Evolutionary conservation across 2,888 invertebrate genomes (phyloP).

Genomic region (Himalopsyche anomala): DNA sequence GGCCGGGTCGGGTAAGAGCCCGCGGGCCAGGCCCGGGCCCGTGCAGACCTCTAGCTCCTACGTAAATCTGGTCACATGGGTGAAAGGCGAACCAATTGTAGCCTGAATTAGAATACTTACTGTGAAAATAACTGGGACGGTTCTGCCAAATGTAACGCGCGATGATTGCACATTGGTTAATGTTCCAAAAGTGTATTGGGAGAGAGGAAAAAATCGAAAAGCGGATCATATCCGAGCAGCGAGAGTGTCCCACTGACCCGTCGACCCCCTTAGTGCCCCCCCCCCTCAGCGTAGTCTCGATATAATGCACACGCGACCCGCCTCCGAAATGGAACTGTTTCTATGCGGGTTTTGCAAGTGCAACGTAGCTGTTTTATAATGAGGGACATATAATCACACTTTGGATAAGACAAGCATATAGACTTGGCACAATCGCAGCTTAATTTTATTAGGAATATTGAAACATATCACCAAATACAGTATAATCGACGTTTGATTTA

Average conservation of each 20-base stretch:
- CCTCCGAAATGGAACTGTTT: constrained; percentile 7
- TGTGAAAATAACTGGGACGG: not conserved
- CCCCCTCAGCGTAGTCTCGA: not conserved
- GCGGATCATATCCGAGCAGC: constrained; percentile 24
- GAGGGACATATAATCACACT: not conserved
- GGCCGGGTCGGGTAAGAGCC: no score
- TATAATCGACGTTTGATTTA: no score
- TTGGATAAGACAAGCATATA: not conserved
- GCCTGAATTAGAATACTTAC: not conserved
- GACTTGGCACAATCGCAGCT: not conserved
- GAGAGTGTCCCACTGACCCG: constrained; percentile 25
- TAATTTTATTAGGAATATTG: not conserved
- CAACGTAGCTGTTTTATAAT: not conserved
- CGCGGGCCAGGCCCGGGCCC: no score
- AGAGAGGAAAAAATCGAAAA: not conserved
- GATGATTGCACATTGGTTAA: not conserved
- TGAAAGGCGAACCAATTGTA: constrained; percentile 13
- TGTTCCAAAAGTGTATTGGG: not conserved
- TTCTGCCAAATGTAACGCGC: not conserved
- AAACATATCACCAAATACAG: not conserved
- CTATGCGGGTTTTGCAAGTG: not conserved
- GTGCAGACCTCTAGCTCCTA: no score
- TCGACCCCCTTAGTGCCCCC: constrained; percentile 16
- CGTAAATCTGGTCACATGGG: not conserved
- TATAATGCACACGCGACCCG: not conserved